Conservation (phyloP, 92 coral and sea anemone species). For the Desmophyllum pertusum region DNA sequence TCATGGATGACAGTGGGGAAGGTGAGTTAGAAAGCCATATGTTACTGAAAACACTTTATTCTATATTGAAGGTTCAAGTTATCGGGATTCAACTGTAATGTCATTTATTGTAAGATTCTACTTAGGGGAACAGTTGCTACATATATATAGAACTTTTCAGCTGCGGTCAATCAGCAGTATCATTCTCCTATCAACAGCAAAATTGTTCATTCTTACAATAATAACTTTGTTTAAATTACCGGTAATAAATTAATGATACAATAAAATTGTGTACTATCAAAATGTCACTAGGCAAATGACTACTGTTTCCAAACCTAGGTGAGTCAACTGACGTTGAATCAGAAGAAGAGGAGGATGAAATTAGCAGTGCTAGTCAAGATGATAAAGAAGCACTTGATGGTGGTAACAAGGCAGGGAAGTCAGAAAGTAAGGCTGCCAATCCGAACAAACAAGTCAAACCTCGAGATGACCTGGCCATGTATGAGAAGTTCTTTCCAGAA, state of each 20-base stretch:
- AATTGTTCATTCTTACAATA: no score
- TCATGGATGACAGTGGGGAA: slow-evolving; percentile 84
- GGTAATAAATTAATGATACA: no score
- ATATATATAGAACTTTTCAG: no score
- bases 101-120: no score
- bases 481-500: slow-evolving; percentile 86
- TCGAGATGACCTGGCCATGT: slow-evolving; percentile 81
- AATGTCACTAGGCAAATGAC: neutral
- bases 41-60: no score
- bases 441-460: slow-evolving; percentile 58
- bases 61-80: no score
- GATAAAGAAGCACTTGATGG: slow-evolving; percentile 22
- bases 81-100: no score
- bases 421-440: slow-evolving; percentile 33
- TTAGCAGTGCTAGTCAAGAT: slow-evolving; percentile 37
- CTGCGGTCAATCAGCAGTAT: no score
- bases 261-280: no score
- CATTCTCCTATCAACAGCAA: neutral
- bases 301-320: slow-evolving; percentile 25
- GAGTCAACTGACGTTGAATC: slow-evolving; percentile 90
- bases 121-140: no score
- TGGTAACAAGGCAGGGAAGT: slow-evolving; percentile 27
- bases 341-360: slow-evolving; percentile 82
- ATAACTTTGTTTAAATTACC: no score
- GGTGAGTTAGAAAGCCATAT: slow-evolving; percentile 32